phyloP scores from a whole-genome alignment of 2,888 invertebrate genomes.

The Allophyes oxyacanthae region DNA sequence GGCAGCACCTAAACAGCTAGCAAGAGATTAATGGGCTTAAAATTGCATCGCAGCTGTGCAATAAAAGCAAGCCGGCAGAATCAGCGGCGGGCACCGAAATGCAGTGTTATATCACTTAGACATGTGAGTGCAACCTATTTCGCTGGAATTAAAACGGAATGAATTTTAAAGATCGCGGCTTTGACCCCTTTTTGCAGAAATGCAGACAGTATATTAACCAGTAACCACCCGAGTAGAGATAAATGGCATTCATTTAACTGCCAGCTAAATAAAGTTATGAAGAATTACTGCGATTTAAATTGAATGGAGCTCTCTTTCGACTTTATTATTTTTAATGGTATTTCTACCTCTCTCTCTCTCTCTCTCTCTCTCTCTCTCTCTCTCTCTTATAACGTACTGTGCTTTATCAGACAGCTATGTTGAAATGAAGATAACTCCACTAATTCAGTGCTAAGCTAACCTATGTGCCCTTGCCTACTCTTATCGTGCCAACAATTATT shows the following conservation, averaged over 20 bases:
- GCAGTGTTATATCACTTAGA: conserved; percentile 79
- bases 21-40: conserved; percentile 86
- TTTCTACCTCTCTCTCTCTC: neutral
- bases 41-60: conserved; percentile 85
- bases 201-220: conserved; percentile 21
- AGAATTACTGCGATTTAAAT: conserved; percentile 27
- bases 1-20: conserved; percentile 74
- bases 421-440: conserved; percentile 8
- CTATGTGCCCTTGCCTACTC: conserved; percentile 1
- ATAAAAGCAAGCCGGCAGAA: conserved; percentile 79
- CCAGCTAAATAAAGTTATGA: conserved; percentile 39
- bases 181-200: conserved; percentile 44
- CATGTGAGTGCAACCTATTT: conserved; percentile 64
- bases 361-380: too few relatives aligned
- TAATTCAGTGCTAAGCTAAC: conserved; percentile 11
- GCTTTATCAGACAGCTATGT: conserved; percentile 22
- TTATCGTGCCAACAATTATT: too few relatives aligned
- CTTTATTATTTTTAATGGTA: conserved; percentile 39
- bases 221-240: conserved; percentile 24
- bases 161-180: conserved; percentile 58
- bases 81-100: conserved; percentile 65
- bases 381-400: conserved; percentile 9
- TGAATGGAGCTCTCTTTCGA: conserved; percentile 24
- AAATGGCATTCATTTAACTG: conserved; percentile 34
- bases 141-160: conserved; percentile 70